phyloP scores from a whole-genome alignment of 2,113 vertebrate species.

The Plestiodon gilberti region DNA sequence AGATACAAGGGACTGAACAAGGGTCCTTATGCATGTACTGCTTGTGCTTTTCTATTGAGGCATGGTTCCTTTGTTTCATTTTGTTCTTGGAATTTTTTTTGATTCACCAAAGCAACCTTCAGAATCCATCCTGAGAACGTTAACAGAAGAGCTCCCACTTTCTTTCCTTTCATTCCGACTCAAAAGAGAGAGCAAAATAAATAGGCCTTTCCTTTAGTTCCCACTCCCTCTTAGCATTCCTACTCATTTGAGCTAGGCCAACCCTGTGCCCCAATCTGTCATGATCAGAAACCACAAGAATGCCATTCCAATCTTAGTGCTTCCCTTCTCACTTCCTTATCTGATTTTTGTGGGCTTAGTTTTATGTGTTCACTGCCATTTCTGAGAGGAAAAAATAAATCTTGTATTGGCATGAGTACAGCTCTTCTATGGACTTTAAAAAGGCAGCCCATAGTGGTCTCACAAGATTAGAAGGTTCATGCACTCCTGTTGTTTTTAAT shows the following conservation, averaged over 20 bases:
- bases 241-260: neutral
- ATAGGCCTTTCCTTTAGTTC: neutral
- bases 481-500: constrained; percentile 12
- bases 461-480: constrained; percentile 1
- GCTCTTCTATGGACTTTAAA: neutral
- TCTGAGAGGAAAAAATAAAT: constrained; percentile 22
- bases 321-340: constrained; percentile 22
- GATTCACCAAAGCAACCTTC: neutral
- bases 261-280: neutral
- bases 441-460: neutral
- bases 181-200: neutral
- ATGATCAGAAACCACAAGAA: constrained; percentile 17
- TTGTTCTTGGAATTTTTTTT: neutral
- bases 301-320: constrained; percentile 1
- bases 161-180: neutral
- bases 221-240: neutral
- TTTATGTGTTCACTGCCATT: constrained; percentile 15
- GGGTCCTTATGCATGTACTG: no score
- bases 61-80: neutral
- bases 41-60: no score
- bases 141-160: neutral
- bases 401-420: constrained; percentile 15
- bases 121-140: neutral
- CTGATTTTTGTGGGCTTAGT: constrained; percentile 2
- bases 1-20: no score